Conservation (phyloP, 2,888 invertebrate genomes). For the Thereva unica region DNA sequence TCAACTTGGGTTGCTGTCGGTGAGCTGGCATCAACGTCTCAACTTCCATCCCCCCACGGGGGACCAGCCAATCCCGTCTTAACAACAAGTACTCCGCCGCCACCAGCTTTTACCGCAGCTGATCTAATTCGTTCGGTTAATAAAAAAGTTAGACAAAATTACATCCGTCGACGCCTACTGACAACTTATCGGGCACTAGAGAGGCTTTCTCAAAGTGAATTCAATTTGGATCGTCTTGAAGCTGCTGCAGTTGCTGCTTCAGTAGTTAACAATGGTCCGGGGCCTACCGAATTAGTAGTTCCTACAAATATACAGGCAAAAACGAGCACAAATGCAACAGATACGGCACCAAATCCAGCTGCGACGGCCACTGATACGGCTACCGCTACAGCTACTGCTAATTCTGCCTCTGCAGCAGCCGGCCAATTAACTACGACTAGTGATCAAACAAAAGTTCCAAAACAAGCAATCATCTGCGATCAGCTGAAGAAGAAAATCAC, state of each 20-base stretch:
- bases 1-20: conserved; percentile 89
- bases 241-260: conserved; percentile 63
- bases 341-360: conserved; percentile 42
- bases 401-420: too few relatives aligned
- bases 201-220: conserved; percentile 81
- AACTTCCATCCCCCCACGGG: conserved; percentile 82
- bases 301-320: conserved; percentile 41
- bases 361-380: neutral
- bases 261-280: conserved; percentile 47
- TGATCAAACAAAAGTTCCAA: conserved; percentile 10
- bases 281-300: conserved; percentile 44
- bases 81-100: conserved; percentile 46
- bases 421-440: neutral
- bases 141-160: conserved; percentile 82
- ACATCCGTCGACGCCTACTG: conserved; percentile 75
- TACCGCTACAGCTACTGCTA: conserved; percentile 43
- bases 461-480: conserved; percentile 38
- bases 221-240: conserved; percentile 76
- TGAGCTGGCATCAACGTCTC: conserved; percentile 73
- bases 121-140: conserved; percentile 77
- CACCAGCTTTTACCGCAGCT: conserved; percentile 65
- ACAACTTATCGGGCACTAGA: conserved; percentile 82
- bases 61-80: conserved; percentile 54
- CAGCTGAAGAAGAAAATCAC: conserved; percentile 43
- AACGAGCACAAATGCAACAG: conserved; percentile 17